Evolutionary conservation across 2,113 vertebrate species (phyloP), one percentile per base, ranked within the genome.

Genomic region (Hiodon tergisus): DNA sequence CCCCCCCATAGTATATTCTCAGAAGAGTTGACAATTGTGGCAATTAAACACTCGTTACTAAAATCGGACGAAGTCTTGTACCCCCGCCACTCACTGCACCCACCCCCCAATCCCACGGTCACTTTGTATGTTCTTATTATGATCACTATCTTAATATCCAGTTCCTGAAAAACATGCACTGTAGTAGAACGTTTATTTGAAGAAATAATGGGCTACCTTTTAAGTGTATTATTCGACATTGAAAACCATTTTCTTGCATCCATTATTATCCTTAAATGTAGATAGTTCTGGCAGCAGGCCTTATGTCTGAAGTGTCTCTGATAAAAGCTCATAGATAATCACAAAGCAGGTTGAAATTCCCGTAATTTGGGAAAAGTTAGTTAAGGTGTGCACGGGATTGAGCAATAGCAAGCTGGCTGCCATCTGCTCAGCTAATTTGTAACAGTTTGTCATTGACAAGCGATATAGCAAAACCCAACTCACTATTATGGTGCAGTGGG

Each of bases 371-470:
- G 78, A 71, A 83, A 83, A 86, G 73, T 74, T 79, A 76, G 70
- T 79, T 68, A 73, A 78, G 85, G 79, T 81, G 76, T 77, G 71
- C 63, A 31, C 71, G 76, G 72, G 72, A 78, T 83, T 58, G 61
- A 55, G n/a, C 78, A 87, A 84, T 83, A 84, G 79, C 83, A 88
- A 87, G 86, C 86, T 77, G 47, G 85, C 84, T 80, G 79, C 87
- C 90, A 89, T 93, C 89, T 93, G 92, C 84, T 90, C 83, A 76
- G 87, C 79, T 86, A 86, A 86, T 91, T 92, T 88, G 80, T 86
- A 87, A 79, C 17, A 68, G 88, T 93, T 91, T 89, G 84, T 91
- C 89, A 86, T 87, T 88, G 88, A 89, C 85, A 89, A 82, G 81
- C 82, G 77, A 69, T 83, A 84, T 83, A 88, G 87, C 69, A 47